These are phyloP conservation scores for Trichonephila clavata DNA, from an alignment of 1,140 invertebrate genomes.

Conservation along the genomic window DNA sequence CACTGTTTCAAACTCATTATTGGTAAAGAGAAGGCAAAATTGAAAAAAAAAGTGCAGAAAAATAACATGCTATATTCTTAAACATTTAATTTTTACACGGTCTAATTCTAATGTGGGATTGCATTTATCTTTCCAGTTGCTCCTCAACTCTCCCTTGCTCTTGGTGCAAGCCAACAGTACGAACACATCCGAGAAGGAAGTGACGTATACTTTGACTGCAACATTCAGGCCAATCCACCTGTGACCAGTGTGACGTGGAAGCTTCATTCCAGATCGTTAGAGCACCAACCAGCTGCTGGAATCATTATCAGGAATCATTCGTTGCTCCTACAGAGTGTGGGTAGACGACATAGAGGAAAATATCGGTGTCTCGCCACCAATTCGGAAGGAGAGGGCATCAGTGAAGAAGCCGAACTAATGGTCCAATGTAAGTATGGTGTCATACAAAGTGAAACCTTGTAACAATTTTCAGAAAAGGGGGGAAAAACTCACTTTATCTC, in stretches of 20 bases:
- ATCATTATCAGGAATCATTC: slow-evolving; percentile 90
- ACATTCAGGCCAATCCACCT: slow-evolving; percentile 80
- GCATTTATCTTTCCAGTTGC: slow-evolving; percentile 85
- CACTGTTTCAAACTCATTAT: too few relatives aligned
- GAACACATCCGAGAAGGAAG: slow-evolving; percentile 89
- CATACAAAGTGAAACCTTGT: neutral
- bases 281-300: slow-evolving; percentile 83
- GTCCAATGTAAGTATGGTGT: slow-evolving; percentile 83
- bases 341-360: slow-evolving; percentile 78
- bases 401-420: slow-evolving; percentile 89
- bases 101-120: neutral
- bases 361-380: slow-evolving; percentile 95
- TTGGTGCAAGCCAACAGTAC: slow-evolving; percentile 92
- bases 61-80: neutral
- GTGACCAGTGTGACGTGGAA: slow-evolving; percentile 78
- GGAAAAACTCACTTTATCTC: too few relatives aligned
- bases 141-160: slow-evolving; percentile 89
- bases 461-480: too few relatives aligned
- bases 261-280: slow-evolving; percentile 76
- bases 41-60: too few relatives aligned
- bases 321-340: slow-evolving; percentile 80
- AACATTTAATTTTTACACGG: neutral
- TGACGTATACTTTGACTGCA: slow-evolving; percentile 95
- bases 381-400: slow-evolving; percentile 92
- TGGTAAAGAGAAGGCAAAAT: too few relatives aligned